These are phyloP conservation scores for Strigops habroptila DNA, from an alignment of 2,113 vertebrate genomes.

Conservation along the genomic window DNA sequence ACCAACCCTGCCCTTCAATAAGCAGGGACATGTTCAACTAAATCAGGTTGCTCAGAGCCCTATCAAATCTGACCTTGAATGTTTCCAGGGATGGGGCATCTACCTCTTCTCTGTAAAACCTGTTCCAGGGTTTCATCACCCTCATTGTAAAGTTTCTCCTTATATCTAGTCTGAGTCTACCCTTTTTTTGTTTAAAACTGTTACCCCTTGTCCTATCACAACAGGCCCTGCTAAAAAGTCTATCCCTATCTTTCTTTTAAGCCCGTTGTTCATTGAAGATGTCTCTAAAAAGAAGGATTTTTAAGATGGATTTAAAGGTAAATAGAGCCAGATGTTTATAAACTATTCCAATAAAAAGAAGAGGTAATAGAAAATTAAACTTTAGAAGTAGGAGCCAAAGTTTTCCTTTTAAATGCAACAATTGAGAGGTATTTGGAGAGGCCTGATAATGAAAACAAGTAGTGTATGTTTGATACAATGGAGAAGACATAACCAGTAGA, in stretches of 20 bases:
- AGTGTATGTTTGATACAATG: background rate
- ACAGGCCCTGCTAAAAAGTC: background rate
- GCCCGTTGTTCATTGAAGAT: background rate
- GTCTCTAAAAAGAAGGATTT: background rate
- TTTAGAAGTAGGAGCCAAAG: background rate
- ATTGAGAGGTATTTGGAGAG: background rate
- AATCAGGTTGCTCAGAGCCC: background rate
- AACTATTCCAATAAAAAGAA: background rate
- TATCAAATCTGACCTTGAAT: rapidly evolving
- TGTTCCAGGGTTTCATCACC: background rate
- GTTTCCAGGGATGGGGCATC: background rate
- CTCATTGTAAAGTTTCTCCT: background rate
- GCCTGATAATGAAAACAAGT: background rate
- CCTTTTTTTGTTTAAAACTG: background rate
- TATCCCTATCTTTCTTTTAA: background rate
- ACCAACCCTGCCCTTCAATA: rapidly evolving
- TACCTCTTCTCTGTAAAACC: background rate
- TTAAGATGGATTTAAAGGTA: background rate
- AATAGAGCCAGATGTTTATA: background rate
- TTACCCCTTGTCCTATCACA: background rate
- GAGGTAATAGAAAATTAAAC: background rate
- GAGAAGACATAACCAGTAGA: background rate
- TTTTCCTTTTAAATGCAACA: background rate
- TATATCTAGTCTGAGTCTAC: background rate
- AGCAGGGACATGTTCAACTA: background rate